A percentile compares a stretch with the other conserved stretches of the same genome.
Evolutionary conservation across 1,140 invertebrate species (phyloP).

Genomic region (Uloborus diversus): DNA sequence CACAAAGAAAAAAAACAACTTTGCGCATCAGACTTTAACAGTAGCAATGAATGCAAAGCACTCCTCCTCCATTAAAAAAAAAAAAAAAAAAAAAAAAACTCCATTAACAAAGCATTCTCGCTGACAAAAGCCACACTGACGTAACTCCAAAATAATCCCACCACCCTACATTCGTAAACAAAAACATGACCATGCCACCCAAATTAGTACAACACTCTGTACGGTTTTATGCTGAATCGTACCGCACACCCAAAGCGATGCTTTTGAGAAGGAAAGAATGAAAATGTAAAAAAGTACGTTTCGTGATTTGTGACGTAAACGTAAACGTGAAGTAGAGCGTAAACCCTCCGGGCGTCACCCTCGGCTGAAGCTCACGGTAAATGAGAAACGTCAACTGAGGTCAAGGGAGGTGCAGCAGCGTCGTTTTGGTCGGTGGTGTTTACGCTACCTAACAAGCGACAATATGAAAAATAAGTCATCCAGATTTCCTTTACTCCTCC

Average conservation of each 20-base stretch:
- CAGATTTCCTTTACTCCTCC: no score
- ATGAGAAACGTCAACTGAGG: constrained; percentile 26
- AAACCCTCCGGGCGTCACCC: constrained; percentile 31
- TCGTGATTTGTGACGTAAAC: constrained; percentile 12
- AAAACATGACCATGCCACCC: background rate
- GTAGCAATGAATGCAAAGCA: no score
- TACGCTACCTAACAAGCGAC: no score
- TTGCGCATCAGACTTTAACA: no score
- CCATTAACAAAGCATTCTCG: no score
- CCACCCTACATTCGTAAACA: background rate
- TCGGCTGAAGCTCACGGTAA: constrained; percentile 17
- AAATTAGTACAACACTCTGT: background rate
- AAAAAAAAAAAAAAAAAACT: no score
- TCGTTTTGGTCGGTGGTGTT: background rate
- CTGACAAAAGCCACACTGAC: no score
- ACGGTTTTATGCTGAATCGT: background rate
- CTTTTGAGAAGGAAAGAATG: background rate
- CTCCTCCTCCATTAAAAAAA: no score
- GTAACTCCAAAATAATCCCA: no score
- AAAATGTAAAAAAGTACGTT: constrained; percentile 4
- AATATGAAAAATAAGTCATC: no score
- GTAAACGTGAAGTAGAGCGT: constrained; percentile 34
- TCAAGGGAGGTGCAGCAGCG: constrained; percentile 5
- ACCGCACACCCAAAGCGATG: background rate
- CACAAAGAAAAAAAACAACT: no score